A percentile compares a stretch with the other conserved stretches of the same genome.
These are phyloP conservation scores for Whitmania pigra DNA, from an alignment of 1,140 invertebrate species.

Conservation along the genomic window DNA sequence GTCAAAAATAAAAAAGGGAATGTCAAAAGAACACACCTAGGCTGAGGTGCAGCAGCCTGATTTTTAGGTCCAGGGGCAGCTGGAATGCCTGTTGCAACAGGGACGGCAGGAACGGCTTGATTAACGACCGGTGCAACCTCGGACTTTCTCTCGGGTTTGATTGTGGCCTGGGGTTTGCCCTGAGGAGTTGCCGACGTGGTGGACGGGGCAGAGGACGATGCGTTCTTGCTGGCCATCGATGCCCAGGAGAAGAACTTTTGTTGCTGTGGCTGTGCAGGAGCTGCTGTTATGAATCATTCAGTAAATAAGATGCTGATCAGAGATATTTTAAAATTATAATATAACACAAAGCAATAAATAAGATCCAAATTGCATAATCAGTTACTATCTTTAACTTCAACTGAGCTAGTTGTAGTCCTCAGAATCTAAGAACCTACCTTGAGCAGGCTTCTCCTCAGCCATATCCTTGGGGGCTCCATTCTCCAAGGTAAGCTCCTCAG, in stretches of 20 bases:
- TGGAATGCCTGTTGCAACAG: background rate
- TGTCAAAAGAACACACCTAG: background rate
- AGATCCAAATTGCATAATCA: background rate
- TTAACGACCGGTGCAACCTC: slow-evolving; percentile 22
- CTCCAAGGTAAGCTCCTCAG: no score
- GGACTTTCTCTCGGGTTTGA: slow-evolving; percentile 24
- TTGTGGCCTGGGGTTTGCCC: slow-evolving; percentile 19
- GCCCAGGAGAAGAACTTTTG: slow-evolving; percentile 37
- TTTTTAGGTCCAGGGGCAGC: background rate
- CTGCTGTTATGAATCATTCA: background rate
- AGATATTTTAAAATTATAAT: background rate
- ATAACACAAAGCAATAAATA: background rate
- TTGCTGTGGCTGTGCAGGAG: slow-evolving; percentile 4
- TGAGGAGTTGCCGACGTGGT: slow-evolving; percentile 16
- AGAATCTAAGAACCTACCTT: no score
- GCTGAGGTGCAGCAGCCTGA: background rate
- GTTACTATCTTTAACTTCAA: no score
- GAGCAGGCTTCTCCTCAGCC: no score
- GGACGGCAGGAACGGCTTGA: background rate
- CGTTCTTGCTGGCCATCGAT: slow-evolving; percentile 31
- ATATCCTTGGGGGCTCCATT: no score
- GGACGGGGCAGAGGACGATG: background rate
- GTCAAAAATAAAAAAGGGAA: background rate
- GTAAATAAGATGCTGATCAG: background rate
- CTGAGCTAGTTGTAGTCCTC: no score